These are phyloP conservation scores for Sphenopsis melanotis DNA, from an alignment of 2,797 vertebrate genomes.

Conservation along the genomic window DNA sequence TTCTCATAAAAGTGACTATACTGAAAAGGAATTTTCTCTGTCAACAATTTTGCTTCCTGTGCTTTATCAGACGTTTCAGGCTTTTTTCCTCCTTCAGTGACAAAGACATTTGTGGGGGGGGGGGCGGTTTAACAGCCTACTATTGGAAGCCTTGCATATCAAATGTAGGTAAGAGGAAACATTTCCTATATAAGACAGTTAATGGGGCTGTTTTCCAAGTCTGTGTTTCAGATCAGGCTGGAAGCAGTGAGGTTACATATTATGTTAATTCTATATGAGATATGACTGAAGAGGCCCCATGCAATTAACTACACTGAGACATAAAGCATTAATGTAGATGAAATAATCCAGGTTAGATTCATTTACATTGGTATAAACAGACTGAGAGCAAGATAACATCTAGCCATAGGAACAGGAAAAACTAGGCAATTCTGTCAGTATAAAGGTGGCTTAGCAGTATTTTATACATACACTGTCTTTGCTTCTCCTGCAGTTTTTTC, in stretches of 20 bases:
- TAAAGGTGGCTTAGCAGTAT: not conserved
- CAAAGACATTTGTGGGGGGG: not conserved
- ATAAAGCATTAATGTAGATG: not conserved
- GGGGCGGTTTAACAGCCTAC: not conserved
- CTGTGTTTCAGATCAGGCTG: not conserved
- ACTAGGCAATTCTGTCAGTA: not conserved
- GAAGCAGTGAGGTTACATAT: not conserved
- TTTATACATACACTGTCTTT: not conserved
- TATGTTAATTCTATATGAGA: not conserved
- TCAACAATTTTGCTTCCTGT: constrained; percentile 59
- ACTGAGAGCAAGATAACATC: not conserved
- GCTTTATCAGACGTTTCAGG: not conserved
- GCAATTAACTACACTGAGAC: not conserved
- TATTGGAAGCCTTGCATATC: not conserved
- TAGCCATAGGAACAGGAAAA: not conserved
- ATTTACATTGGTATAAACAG: not conserved
- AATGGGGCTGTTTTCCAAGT: not conserved
- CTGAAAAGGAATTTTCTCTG: constrained; percentile 55
- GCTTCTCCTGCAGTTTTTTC: not conserved
- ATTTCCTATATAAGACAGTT: not conserved
- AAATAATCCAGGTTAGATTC: not conserved
- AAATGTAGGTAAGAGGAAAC: not conserved
- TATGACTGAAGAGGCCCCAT: not conserved
- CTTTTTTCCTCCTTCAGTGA: not conserved
- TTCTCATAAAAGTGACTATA: constrained; percentile 47